phyloP scores from a whole-genome alignment of 2,888 invertebrate genomes.

The Drosophila subquinaria region DNA sequence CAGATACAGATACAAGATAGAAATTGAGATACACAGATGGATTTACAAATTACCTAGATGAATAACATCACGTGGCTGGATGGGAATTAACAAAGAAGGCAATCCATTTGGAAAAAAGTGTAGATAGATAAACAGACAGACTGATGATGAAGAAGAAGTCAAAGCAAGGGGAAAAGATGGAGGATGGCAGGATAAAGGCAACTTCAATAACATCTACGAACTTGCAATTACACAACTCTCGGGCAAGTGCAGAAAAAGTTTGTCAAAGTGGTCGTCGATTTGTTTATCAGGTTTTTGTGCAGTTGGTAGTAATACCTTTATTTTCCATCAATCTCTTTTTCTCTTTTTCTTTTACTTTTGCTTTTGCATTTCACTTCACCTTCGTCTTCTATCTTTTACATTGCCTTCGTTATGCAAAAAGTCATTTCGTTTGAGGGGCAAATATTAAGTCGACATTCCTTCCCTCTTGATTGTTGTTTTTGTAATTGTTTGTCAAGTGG shows the following conservation, averaged over 20 bases:
- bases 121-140: neutral
- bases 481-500: slow-evolving; percentile 27
- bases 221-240: slow-evolving; percentile 61
- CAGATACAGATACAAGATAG: no score
- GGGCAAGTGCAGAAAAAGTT: slow-evolving; percentile 38
- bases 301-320: slow-evolving; percentile 32
- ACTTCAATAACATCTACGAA: slow-evolving; percentile 59
- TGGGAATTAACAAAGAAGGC: slow-evolving; percentile 31
- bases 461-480: slow-evolving; percentile 27
- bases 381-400: neutral
- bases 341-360: neutral
- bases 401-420: slow-evolving; percentile 49
- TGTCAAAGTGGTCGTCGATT: slow-evolving; percentile 61
- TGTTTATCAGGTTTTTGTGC: slow-evolving; percentile 49
- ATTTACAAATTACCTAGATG: slow-evolving; percentile 34
- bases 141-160: slow-evolving; percentile 1
- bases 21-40: no score
- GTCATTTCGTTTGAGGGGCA: slow-evolving; percentile 37
- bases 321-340: slow-evolving; percentile 4
- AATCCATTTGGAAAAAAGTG: slow-evolving; percentile 24
- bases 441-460: slow-evolving; percentile 47
- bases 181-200: slow-evolving; percentile 5
- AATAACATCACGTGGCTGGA: slow-evolving; percentile 31
- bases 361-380: slow-evolving; percentile 14
- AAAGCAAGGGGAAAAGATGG: neutral